Conservation (phyloP, 1,140 invertebrate genomes). For the Bombus waltoni region DNA sequence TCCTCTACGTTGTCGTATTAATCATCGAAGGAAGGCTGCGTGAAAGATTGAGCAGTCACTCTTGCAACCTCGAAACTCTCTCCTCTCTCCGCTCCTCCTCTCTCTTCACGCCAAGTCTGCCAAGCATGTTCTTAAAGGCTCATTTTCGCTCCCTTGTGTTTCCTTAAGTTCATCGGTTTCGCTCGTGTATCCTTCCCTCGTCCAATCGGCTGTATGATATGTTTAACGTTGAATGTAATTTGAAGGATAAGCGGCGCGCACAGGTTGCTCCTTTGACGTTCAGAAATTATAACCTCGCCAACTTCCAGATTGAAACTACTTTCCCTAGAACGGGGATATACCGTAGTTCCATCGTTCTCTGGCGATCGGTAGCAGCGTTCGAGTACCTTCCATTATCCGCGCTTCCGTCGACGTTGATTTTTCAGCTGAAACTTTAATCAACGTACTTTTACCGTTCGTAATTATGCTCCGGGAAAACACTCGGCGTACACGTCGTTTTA, state of each 20-base stretch:
- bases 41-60: constrained; percentile 58
- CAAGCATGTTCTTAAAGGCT: constrained; percentile 20
- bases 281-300: constrained; percentile 48
- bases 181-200: constrained; percentile 51
- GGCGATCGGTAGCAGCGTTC: constrained; percentile 19
- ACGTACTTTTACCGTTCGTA: constrained; percentile 31
- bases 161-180: constrained; percentile 25
- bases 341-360: constrained; percentile 9
- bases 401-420: constrained; percentile 48
- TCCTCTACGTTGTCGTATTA: constrained; percentile 64
- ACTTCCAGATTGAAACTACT: constrained; percentile 52
- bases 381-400: constrained; percentile 39
- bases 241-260: constrained; percentile 51
- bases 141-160: constrained; percentile 40
- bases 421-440: constrained; percentile 55
- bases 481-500: constrained; percentile 34
- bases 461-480: constrained; percentile 32
- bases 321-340: constrained; percentile 17
- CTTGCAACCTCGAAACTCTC: constrained; percentile 48
- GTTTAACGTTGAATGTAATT: constrained; percentile 68
- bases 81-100: constrained; percentile 15
- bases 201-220: constrained; percentile 62
- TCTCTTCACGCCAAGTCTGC: not conserved
- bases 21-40: constrained; percentile 63
- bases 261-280: constrained; percentile 46